phyloP scores from a whole-genome alignment of 2,888 invertebrate genomes.

The Laothoe populi region DNA sequence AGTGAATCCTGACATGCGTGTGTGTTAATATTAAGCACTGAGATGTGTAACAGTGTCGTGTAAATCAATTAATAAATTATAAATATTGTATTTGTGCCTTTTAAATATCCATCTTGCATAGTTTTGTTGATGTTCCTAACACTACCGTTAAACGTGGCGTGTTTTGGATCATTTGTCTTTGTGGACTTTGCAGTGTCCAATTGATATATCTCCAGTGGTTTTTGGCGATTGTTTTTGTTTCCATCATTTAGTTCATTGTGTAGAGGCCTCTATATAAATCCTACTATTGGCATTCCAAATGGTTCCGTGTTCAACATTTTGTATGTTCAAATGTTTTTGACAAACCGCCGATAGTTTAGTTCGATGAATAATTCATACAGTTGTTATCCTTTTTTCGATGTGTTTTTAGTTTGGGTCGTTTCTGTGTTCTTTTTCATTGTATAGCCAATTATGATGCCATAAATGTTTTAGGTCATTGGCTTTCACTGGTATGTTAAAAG shows the following conservation, averaged over 20 bases:
- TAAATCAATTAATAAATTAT: too few species aligned
- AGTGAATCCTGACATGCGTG: too few species aligned
- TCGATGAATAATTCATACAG: slow-evolving; percentile 13
- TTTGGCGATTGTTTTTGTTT: slow-evolving; percentile 42
- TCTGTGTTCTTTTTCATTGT: slow-evolving; percentile 4
- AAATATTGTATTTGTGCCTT: too few species aligned
- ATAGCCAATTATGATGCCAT: background rate
- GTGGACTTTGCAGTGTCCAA: background rate
- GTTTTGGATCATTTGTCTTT: background rate
- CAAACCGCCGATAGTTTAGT: slow-evolving; percentile 19
- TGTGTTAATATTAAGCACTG: too few species aligned
- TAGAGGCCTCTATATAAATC: slow-evolving; percentile 30
- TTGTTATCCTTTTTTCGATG: slow-evolving; percentile 10
- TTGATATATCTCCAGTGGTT: slow-evolving; percentile 47
- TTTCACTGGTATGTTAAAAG: too few species aligned
- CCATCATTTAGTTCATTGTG: slow-evolving; percentile 46
- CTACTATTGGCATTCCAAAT: slow-evolving; percentile 19
- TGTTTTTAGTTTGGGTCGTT: slow-evolving; percentile 12
- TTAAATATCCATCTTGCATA: too few species aligned
- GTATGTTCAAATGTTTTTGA: slow-evolving; percentile 30
- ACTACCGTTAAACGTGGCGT: too few species aligned
- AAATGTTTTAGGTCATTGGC: background rate
- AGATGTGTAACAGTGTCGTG: too few species aligned
- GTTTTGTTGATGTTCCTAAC: too few species aligned
- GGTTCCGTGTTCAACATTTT: slow-evolving; percentile 33